Evolutionary conservation across 2,797 vertebrate genomes (phyloP), one percentile per base, ranked within the genome.

Genomic region (Stomatorhinus walkeri): DNA sequence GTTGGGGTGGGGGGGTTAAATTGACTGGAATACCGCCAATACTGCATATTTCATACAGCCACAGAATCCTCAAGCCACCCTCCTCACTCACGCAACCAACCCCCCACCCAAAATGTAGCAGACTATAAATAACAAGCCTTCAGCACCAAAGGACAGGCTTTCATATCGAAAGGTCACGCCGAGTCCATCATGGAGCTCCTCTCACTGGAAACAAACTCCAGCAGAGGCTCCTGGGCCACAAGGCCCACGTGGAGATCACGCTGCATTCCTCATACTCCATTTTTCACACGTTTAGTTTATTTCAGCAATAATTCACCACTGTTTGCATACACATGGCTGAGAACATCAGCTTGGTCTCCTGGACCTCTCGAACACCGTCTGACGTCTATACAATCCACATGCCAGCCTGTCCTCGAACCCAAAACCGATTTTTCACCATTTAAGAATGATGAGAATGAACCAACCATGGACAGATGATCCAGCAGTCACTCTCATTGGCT

Each of bases 121-220:
- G 92, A 88, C 89, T 90, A 91, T 93, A 93, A 93, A 92, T 89
- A 92, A 91, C 91, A 88, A 54, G 56, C 72, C 87, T 48, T 32
- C 51, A 6, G 2, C 56, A 49, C 49, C 88, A 91, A 87, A 92
- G 92, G 93, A 88, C 91, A 91, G 89, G 91, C 94, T 93, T 91
- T 93, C 91, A 59, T 91, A 91, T 89, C 89, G 91, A 61, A 95
- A 95, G 94, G 94, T 95, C 92, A 94, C 86, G 88, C 89, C 8
- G 40, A 46, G 79, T 84, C 79, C n/a, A 43, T 14, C 79, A 49
- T 12, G 79, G 88, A 89, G 89, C 90, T 88, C 52, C 88, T 90
- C 68, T 90, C 88, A 87, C 64, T 87, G 7, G 90, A 88, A 89
- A 87, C 85, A 86, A 91, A 89, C 64, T 48, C 14, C 4, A 81